These are phyloP conservation scores for Chionis minor DNA, from an alignment of 2,113 vertebrate species.

Conservation along the genomic window DNA sequence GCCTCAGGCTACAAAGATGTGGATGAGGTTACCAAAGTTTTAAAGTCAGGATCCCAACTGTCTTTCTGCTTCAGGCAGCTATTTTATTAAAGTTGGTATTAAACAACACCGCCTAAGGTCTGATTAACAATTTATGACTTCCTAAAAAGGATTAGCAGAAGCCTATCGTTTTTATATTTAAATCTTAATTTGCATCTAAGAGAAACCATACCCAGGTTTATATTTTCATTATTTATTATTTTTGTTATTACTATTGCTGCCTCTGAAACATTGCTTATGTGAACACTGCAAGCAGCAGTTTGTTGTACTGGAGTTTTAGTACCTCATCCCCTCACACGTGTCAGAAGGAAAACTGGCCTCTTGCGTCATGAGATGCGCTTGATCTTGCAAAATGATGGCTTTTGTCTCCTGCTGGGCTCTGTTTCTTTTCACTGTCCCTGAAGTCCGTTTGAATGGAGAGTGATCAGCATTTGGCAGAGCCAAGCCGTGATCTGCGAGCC, in stretches of 20 bases:
- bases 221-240: constrained; percentile 24
- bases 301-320: background rate
- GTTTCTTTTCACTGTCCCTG: background rate
- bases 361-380: background rate
- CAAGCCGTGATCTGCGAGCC: background rate
- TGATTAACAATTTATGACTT: constrained; percentile 80
- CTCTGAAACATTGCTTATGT: background rate
- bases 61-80: constrained; percentile 72
- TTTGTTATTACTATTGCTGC: background rate
- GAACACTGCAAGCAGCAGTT: background rate
- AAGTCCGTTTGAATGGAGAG: background rate
- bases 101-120: constrained; percentile 74
- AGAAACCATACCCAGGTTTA: constrained; percentile 33
- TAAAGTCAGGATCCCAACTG: constrained; percentile 66
- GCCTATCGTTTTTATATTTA: constrained; percentile 77
- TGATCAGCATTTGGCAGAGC: background rate
- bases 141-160: constrained; percentile 74
- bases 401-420: background rate
- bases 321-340: background rate
- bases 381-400: background rate
- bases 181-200: constrained; percentile 74
- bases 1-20: constrained; percentile 54
- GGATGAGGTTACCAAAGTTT: constrained; percentile 69
- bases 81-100: constrained; percentile 81
- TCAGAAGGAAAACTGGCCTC: background rate